Evolutionary conservation across 2,888 invertebrate species (phyloP), one percentile per base, ranked within the genome.

Genomic region (Acronicta aceris): DNA sequence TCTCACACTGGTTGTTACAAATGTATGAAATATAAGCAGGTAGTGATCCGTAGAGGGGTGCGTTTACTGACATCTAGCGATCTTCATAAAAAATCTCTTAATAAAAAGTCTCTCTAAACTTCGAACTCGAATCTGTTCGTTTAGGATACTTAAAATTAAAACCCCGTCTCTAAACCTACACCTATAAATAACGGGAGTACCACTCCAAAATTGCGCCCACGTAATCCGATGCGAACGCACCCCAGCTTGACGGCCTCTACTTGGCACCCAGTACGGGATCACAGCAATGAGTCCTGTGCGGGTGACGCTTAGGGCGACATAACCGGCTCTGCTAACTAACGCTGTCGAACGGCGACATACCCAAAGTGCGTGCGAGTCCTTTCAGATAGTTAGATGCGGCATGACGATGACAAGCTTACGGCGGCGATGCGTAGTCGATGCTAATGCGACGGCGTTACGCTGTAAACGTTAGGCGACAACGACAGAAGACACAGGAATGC

Each of bases 341-440:
- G 84, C 80, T 83, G 79, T 80, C 86, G 82, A 83, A 81, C 88
- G 86, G 83, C 83, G 81, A 81, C 84, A 79, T 83, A 83, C 61
- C 43, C 59, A 71, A 80, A 87, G 89, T 87, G 87, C 92, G 91
- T 89, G 88, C 89, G 87, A 91, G 91, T 89, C 84, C 87, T 90
- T 90, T 90, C 92, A 90, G 91, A 88, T 86, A 89, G 89, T 89
- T 88, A 88, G 82, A 84, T 84, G 89, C 91, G 89, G 89, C 86
- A 71, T 56, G 72, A 71, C 63, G 77, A 78, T 81, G 86, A 79
- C 81, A 81, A 82, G 82, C 79, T 82, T 77, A 75, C 82, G 81
- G 82, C 90, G 84, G 84, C 86, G 88, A 84, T 85, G 82, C 86
- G 82, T 88, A 85, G 81, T 82, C 88, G 84, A 86, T 86, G 86